Percentiles rank a stretch among this genome's conserved stretches.
Conservation (phyloP, 2,888 invertebrate species). For the Drepanosiphum platanoidis region DNA sequence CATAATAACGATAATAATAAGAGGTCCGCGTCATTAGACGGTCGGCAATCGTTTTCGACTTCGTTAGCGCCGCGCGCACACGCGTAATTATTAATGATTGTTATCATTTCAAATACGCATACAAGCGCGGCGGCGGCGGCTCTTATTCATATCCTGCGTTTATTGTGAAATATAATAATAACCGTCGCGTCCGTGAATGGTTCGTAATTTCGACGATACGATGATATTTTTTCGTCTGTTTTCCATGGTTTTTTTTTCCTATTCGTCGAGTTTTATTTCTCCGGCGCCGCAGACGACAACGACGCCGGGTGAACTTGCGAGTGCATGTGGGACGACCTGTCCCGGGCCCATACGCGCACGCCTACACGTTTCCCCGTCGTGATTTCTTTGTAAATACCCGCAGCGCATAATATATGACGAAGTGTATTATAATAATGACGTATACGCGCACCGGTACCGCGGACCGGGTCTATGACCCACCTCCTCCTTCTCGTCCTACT, state of each 20-base stretch:
- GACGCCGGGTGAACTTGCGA: slow-evolving; percentile 14
- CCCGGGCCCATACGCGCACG: not conserved
- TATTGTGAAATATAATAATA: not conserved
- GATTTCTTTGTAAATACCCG: slow-evolving; percentile 11
- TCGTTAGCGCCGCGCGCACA: no score
- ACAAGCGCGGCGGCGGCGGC: not conserved
- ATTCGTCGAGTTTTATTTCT: no score
- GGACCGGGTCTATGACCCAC: slow-evolving; percentile 30
- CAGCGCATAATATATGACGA: not conserved
- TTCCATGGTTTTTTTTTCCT: not conserved
- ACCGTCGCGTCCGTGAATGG: not conserved
- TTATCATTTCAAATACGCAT: slow-evolving; percentile 40
- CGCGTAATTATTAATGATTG: slow-evolving; percentile 36
- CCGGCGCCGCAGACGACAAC: not conserved
- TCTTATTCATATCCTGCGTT: slow-evolving; percentile 10
- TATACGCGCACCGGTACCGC: not conserved
- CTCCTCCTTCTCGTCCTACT: not conserved
- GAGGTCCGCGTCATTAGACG: not conserved
- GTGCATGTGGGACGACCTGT: slow-evolving; percentile 45
- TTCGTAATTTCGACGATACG: not conserved
- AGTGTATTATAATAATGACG: not conserved
- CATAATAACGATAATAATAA: no score
- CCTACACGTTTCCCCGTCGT: slow-evolving; percentile 45
- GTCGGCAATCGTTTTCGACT: slow-evolving; percentile 13
- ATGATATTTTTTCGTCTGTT: not conserved